Evolutionary conservation across 1,140 invertebrate genomes (phyloP).

Genomic region (Battus philenor): DNA sequence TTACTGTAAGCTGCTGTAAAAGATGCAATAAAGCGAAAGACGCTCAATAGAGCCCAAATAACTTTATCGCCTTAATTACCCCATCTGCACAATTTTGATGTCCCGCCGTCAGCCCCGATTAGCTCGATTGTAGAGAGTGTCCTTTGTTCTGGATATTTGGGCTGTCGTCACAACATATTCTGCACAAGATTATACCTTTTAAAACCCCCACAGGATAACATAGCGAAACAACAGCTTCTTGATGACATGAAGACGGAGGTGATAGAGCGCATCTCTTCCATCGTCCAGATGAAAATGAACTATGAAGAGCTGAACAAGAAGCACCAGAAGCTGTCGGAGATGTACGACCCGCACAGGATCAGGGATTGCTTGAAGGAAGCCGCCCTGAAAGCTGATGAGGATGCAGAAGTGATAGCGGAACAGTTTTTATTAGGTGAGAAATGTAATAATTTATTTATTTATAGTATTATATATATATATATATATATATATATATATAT

Average conservation of each 20-base stretch:
- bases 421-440: slow-evolving; percentile 81
- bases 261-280: slow-evolving; percentile 78
- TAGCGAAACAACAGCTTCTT: slow-evolving; percentile 80
- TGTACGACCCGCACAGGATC: slow-evolving; percentile 84
- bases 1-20: too few species aligned
- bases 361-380: slow-evolving; percentile 77
- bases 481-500: too few species aligned
- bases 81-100: too few species aligned
- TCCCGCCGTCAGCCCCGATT: too few species aligned
- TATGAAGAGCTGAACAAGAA: slow-evolving; percentile 82
- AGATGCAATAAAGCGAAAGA: too few species aligned
- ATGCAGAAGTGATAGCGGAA: slow-evolving; percentile 85
- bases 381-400: slow-evolving; percentile 82
- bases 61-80: too few species aligned
- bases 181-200: too few species aligned
- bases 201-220: slow-evolving; percentile 83
- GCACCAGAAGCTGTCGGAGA: slow-evolving; percentile 83
- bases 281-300: slow-evolving; percentile 81
- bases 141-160: too few species aligned
- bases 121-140: too few species aligned
- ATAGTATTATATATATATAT: too few species aligned
- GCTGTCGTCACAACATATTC: too few species aligned
- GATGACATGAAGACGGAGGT: slow-evolving; percentile 79
- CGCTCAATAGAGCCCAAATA: too few species aligned
- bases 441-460: background rate